Base-by-base conservation (phyloP, 1,140 invertebrate species). In the Philopotamus ludificatus region DNA sequence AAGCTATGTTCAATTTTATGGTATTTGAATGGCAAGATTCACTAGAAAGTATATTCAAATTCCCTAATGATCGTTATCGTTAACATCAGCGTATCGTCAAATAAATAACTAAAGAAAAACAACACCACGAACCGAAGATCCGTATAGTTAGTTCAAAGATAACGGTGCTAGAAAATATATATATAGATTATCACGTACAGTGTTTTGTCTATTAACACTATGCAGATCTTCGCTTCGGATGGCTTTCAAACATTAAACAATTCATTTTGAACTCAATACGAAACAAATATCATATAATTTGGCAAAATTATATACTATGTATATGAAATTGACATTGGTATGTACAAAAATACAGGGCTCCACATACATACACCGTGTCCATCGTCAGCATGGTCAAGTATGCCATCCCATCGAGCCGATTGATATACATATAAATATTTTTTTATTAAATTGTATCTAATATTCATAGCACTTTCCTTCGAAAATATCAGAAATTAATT, bases 281-380 rank as follows among this genome's bases (percentile, higher is more conserved):
- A 63, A 64, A 42, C 45, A 68, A 65, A 69, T 63, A 58, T 65
- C 63, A 59, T 50, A 54, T 66, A 69, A 66, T 69, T 69, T 69
- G 67, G 67, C 63, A 69, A 69, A 69, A 69, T 59, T 62, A 69
- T 69, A 69, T 60, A 58, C 60, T 63, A 69, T 65, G 28, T 34
- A 12, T n/a, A 54, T 65, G 49, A 69, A 69, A 69, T 69, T 69
- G 67, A 69, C 67, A 69, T 69, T 63, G 55, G 64, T 69, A 66
- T 69, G 50, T 69, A 69, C 63, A 69, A 66, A 68, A 69, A 69
- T 69, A 66, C 59, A 63, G 49, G 67, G 67, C 67, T 66, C 67
- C 50, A 60, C 50, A 51, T 34, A 55, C 44, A 60, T 28, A 39
- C 44, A 47, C n/a, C n/a, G n/a, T n/a, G n/a, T n/a, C n/a, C n/a